These are phyloP conservation scores for Scolanthus callimorphus DNA, from an alignment of 92 coral and sea anemone genomes.

Conservation along the genomic window DNA sequence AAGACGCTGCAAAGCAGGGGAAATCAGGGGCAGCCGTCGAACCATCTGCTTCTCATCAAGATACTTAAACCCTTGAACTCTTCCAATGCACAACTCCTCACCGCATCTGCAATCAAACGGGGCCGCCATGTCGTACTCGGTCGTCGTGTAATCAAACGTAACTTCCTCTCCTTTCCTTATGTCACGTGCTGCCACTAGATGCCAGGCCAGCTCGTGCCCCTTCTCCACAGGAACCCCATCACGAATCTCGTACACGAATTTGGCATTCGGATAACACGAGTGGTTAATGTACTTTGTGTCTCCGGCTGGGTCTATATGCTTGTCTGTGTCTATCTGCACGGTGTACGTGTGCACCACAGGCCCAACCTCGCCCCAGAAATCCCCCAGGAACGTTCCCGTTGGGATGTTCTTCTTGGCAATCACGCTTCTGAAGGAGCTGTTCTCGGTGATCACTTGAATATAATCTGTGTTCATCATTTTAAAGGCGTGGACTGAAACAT, in stretches of 20 bases:
- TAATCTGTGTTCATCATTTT: too few species aligned
- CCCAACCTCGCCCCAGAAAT: constrained; percentile 45
- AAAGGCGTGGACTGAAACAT: too few species aligned
- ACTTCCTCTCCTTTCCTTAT: constrained; percentile 49
- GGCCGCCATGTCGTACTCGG: constrained; percentile 46
- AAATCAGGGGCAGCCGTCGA: background rate
- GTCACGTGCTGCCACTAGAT: constrained; percentile 36
- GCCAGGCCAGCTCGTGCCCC: constrained; percentile 33
- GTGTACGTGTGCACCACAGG: constrained; percentile 16
- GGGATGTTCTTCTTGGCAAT: constrained; percentile 36
- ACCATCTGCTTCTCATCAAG: background rate
- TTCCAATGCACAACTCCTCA: constrained; percentile 35
- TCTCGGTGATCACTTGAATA: too few species aligned
- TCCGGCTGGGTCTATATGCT: constrained; percentile 32
- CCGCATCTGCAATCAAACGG: constrained; percentile 45
- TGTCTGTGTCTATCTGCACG: constrained; percentile 30
- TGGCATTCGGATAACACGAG: constrained; percentile 52
- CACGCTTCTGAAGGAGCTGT: constrained; percentile 30
- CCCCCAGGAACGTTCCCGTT: constrained; percentile 45
- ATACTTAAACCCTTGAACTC: constrained; percentile 39
- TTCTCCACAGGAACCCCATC: background rate
- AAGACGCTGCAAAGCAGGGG: background rate
- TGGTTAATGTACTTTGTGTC: constrained; percentile 22
- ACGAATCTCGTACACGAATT: constrained; percentile 20
- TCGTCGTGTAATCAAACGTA: constrained; percentile 37